These are phyloP conservation scores for Megaleporinus macrocephalus DNA, from an alignment of 2,113 vertebrate genomes.

Conservation along the genomic window DNA sequence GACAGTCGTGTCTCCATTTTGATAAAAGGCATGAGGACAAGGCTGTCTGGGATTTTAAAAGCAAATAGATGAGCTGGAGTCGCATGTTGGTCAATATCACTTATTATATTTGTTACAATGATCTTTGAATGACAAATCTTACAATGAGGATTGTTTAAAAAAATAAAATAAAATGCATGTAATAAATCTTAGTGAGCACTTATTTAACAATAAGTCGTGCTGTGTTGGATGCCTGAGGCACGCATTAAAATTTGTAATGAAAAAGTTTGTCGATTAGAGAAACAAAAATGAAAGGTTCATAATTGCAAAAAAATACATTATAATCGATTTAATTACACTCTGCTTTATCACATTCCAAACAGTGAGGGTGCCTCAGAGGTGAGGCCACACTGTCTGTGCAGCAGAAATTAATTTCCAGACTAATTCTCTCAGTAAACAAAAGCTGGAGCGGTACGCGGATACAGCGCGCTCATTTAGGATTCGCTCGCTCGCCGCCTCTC, in stretches of 20 bases:
- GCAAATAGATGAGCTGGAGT: neutral
- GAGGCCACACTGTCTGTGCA: conserved; percentile 69
- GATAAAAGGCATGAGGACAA: conserved; percentile 4
- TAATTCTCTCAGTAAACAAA: conserved; percentile 72
- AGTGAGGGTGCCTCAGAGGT: conserved; percentile 66
- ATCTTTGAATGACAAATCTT: neutral
- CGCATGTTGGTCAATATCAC: neutral
- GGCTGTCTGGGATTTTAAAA: neutral
- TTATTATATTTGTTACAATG: neutral
- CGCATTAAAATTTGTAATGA: conserved; percentile 65
- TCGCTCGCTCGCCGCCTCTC: neutral
- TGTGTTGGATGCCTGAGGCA: conserved; percentile 53
- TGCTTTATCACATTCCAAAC: conserved; percentile 72
- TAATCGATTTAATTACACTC: conserved; percentile 76
- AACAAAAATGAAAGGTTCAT: conserved; percentile 62
- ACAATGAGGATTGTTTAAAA: conserved; percentile 21
- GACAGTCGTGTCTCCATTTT: conserved; percentile 5
- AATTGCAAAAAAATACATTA: conserved; percentile 69
- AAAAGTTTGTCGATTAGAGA: conserved; percentile 63
- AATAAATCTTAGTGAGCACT: conserved; percentile 47
- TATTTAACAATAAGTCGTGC: conserved; percentile 63
- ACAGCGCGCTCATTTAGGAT: conserved; percentile 32
- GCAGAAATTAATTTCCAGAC: conserved; percentile 73
- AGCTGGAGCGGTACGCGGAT: conserved; percentile 37
- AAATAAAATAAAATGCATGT: neutral